These are phyloP conservation scores for Perdita meconis DNA, from an alignment of 2,888 invertebrate species.

Conservation along the genomic window DNA sequence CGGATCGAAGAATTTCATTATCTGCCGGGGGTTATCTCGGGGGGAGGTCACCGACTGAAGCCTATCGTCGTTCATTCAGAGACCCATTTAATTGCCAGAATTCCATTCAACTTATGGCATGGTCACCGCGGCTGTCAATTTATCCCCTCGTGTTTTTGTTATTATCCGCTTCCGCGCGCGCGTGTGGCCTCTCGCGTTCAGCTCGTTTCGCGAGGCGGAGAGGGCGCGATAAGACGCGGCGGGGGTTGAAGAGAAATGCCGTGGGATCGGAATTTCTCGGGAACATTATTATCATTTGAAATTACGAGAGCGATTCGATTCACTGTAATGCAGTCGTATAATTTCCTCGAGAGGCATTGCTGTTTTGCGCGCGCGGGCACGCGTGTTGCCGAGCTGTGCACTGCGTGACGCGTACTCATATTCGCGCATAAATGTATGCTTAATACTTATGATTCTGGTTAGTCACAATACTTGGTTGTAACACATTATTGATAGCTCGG, in stretches of 20 bases:
- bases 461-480: too few species aligned
- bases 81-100: constrained; percentile 64
- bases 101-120: constrained; percentile 58
- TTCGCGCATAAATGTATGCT: not conserved
- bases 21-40: constrained; percentile 59
- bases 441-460: too few species aligned
- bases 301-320: constrained; percentile 68
- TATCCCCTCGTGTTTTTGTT: constrained; percentile 7
- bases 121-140: constrained; percentile 38
- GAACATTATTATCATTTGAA: constrained; percentile 71
- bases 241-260: constrained; percentile 59
- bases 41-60: constrained; percentile 52
- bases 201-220: constrained; percentile 2
- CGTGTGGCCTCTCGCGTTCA: constrained; percentile 6
- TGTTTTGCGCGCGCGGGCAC: constrained; percentile 14
- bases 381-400: constrained; percentile 6
- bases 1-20: constrained; percentile 63
- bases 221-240: not conserved
- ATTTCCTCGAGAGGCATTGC: constrained; percentile 37
- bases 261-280: constrained; percentile 72
- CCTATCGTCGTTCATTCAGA: constrained; percentile 59
- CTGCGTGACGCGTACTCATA: constrained; percentile 2
- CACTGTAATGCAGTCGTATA: constrained; percentile 62
- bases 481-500: too few species aligned
- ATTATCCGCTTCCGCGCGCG: not conserved